phyloP scores from a whole-genome alignment of 1,140 invertebrate species.

The Acromyrmex echinatior region DNA sequence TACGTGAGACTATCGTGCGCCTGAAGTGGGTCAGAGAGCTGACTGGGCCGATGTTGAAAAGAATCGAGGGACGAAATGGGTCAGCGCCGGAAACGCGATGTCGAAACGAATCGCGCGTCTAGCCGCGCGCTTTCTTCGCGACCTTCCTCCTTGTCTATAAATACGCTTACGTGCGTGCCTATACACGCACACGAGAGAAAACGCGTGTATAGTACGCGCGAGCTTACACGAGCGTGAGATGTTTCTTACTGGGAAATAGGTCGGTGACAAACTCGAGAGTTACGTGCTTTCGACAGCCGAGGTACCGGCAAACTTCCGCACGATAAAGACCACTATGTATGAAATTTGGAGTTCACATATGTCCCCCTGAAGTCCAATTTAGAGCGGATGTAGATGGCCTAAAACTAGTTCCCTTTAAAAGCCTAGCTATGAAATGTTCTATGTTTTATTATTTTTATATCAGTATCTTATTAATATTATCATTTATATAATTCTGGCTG shows the following conservation, averaged over 20 bases:
- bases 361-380: not conserved
- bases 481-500: not conserved
- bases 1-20: constrained; percentile 56
- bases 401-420: not conserved
- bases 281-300: constrained; percentile 44
- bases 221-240: constrained; percentile 61
- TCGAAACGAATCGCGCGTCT: constrained; percentile 77
- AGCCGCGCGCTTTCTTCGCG: constrained; percentile 82
- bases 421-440: not conserved
- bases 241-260: constrained; percentile 70
- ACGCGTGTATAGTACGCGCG: constrained; percentile 5
- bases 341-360: constrained; percentile 7
- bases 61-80: constrained; percentile 80
- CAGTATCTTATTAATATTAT: constrained; percentile 29
- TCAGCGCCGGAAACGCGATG: constrained; percentile 77
- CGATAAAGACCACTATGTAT: not conserved
- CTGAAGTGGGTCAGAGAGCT: constrained; percentile 73
- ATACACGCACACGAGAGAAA: not conserved
- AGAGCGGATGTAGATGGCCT: too few relatives aligned
- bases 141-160: constrained; percentile 82
- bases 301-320: not conserved
- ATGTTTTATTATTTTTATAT: not conserved
- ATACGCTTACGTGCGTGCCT: constrained; percentile 51
- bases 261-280: constrained; percentile 56
- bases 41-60: constrained; percentile 77